Evolutionary conservation across 2,888 invertebrate species (phyloP), one percentile per base, ranked within the genome.

Genomic region (Liodrosophila aerea): DNA sequence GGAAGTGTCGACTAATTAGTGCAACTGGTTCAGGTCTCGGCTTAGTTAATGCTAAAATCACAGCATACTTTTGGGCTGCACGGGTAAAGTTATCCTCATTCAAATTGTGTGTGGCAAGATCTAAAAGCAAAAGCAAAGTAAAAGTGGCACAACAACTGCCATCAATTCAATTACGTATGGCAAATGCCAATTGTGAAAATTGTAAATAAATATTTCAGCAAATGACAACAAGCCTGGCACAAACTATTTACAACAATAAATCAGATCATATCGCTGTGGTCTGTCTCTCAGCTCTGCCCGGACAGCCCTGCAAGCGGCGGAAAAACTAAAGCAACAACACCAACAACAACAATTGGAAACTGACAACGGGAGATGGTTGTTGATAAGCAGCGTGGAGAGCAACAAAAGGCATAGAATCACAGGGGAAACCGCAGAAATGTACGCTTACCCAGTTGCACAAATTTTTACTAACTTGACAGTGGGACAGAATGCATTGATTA

Each of bases 171-270:
- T 57, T 60, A 53, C 59, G 44, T 44, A 16, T 27, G 53, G 59
- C 59, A 72, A 74, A 73, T 73, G 86, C 58, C 86, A 85, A 78
- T 87, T 86, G 86, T 74, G 75, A 85, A 87, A 87, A 83, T 87
- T 78, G 87, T 85, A 81, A 86, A 87, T 87, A 83, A 86, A 87
- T 87, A 87, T 85, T 83, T 84, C 63, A 78, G 65, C 80, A 86
- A 75, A 70, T 73, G 87, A 76, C 64, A 64, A 77, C 53, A 60
- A 70, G 63, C 59, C 63, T n/a, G 64, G 69, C 45, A 74, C 74
- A 66, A 81, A 69, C 85, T 47, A 66, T 52, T 59, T 56, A 47
- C 60, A 34, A 47, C 64, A 62, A 84, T 85, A 82, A 82, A 86
- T 75, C 85, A 82, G 82, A 85, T 82, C 86, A 86, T 86, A 86